Evolutionary conservation across 2,888 invertebrate species (phyloP), one percentile per base, ranked within the genome.

Genomic region (Lithophane ornitopus): DNA sequence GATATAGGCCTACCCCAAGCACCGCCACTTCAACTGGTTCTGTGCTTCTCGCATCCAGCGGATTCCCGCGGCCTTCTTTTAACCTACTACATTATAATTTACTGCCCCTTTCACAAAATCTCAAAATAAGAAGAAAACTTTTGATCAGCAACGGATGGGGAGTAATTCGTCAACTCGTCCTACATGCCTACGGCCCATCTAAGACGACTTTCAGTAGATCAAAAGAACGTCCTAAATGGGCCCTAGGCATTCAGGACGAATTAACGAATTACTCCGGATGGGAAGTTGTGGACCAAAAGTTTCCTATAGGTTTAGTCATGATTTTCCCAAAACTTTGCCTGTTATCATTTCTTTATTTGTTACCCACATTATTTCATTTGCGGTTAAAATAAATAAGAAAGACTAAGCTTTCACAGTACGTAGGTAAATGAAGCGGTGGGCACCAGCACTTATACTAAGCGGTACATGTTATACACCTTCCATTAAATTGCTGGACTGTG

Each of bases 401-500:
- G 6, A 22, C 14, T 44, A 72, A 66, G 54, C 52, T 67, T 68
- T 28, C n/a, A 22, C 34, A 52, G n/a, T 62, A 81, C 19, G 12
- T 65, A 81, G 14, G 12, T 65, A 76, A 65, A 68, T 81, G 28
- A 70, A 73, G 63, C 39, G 59, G 66, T 52, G 63, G 44, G 41
- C 62, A 74, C 63, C 71, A 62, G 56, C 22, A 73, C 28, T 81
- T 58, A 44, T 52, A 68, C 22, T 70, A 73, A 84, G 72, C 73
- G 52, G 65, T 65, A 74, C 73, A 68, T 70, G 81, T 70, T 63
- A 74, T 77, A 70, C 56, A 66, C 41, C 74, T 70, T 70, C 59
- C 69, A 67, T 70, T 72, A 84, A 72, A 81, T 85, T 61, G 46
- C 61, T 46, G 63, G 65, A 52, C 61, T 80, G 66, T 69, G 66